phyloP scores from a whole-genome alignment of 2,888 invertebrate species.

The Apomyelois bistriatella region DNA sequence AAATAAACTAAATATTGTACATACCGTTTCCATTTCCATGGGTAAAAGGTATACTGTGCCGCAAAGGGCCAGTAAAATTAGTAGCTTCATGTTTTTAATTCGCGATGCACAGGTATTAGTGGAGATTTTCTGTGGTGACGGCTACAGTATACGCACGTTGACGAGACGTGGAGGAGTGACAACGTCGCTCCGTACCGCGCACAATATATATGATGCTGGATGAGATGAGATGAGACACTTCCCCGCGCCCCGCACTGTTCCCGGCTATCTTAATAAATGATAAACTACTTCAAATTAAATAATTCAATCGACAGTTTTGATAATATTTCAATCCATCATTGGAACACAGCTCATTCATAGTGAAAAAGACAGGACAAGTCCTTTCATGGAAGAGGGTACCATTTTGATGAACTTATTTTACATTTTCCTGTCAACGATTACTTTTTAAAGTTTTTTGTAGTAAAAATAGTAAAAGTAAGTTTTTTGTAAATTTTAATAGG shows the following conservation, averaged over 20 bases:
- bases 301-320: too few species aligned
- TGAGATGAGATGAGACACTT: not conserved
- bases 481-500: too few species aligned
- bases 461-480: too few species aligned
- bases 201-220: not conserved
- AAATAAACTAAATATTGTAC: too few species aligned
- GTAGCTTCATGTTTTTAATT: not conserved
- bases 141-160: not conserved
- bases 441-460: too few species aligned
- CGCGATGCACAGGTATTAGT: not conserved
- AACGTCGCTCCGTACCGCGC: not conserved
- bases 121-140: not conserved
- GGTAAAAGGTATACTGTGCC: not conserved
- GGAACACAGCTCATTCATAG: not conserved
- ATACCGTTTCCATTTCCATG: not conserved
- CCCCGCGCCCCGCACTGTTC: constrained; percentile 2
- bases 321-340: too few species aligned
- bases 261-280: not conserved
- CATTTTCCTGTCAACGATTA: too few species aligned
- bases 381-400: too few species aligned
- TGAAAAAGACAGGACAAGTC: too few species aligned
- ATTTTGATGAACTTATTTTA: too few species aligned
- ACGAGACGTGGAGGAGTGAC: constrained; percentile 1
- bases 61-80: constrained; percentile 8
- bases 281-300: not conserved